Percentiles rank a stretch among this genome's conserved stretches.
Conservation (phyloP, 2,888 invertebrate genomes). For the Lasioglossum pauxillum region DNA sequence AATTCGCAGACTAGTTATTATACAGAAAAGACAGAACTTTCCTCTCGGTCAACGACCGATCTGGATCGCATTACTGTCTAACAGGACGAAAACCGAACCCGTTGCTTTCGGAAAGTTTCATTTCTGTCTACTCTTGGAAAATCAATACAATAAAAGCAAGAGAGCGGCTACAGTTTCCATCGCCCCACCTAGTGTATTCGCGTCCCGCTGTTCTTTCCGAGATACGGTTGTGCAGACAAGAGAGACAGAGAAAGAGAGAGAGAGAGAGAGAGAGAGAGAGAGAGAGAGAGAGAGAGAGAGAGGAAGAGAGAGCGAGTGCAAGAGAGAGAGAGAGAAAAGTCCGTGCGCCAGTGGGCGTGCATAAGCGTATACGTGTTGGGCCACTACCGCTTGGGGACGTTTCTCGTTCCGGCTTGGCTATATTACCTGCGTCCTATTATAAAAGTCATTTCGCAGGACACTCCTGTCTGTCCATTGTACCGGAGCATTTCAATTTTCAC, state of each 20-base stretch:
- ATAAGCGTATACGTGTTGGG: constrained; percentile 17
- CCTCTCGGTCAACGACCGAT: background rate
- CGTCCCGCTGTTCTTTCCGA: constrained; percentile 23
- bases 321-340: background rate
- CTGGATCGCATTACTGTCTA: background rate
- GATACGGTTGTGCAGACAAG: constrained; percentile 9
- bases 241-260: background rate
- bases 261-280: too few relatives aligned
- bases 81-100: constrained; percentile 8
- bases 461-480: constrained; percentile 76
- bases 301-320: background rate
- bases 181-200: constrained; percentile 3
- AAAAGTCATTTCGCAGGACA: constrained; percentile 80
- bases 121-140: background rate
- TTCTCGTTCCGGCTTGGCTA: constrained; percentile 62
- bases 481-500: constrained; percentile 80
- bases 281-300: background rate
- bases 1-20: background rate
- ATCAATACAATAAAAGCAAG: constrained; percentile 18
- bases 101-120: constrained; percentile 11
- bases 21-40: background rate
- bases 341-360: background rate
- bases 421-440: constrained; percentile 77
- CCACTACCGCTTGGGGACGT: constrained; percentile 58
- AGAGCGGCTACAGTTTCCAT: constrained; percentile 5